Conservation (phyloP, 2,888 invertebrate genomes). For the Leistus spinibarbis region DNA sequence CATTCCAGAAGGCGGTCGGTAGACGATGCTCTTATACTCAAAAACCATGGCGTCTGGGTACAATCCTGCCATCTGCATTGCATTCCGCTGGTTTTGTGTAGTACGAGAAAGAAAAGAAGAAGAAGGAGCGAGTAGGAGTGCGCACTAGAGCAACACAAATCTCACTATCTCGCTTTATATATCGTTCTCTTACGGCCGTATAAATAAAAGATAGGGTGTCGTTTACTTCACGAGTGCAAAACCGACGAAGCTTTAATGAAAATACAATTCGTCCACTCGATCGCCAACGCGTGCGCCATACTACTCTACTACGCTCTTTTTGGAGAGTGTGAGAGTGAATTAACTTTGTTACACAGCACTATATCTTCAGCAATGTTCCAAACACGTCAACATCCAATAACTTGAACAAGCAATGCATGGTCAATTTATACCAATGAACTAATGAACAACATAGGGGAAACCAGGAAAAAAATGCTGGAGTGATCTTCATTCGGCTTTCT, state of each 20-base stretch:
- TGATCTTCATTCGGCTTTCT: too few species aligned
- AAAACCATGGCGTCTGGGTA: not conserved
- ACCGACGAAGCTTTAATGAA: slow-evolving; percentile 34
- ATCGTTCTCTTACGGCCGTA: not conserved
- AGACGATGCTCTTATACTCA: not conserved
- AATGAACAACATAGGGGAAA: too few species aligned
- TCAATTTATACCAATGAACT: too few species aligned
- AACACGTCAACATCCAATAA: not conserved
- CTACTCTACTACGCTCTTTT: not conserved
- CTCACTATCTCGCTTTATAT: slow-evolving; percentile 2
- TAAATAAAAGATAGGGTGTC: slow-evolving; percentile 19
- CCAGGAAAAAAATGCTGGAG: too few species aligned
- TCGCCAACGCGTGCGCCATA: not conserved
- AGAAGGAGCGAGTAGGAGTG: not conserved
- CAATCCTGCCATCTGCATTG: slow-evolving; percentile 27
- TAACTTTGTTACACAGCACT: not conserved
- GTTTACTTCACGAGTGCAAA: slow-evolving; percentile 4
- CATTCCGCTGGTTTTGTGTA: slow-evolving; percentile 18
- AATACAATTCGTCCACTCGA: slow-evolving; percentile 27
- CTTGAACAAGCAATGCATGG: not conserved
- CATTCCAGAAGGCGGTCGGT: not conserved
- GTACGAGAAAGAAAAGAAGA: not conserved
- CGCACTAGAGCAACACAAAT: not conserved
- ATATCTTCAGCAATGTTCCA: not conserved
- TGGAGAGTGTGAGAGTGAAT: not conserved